These are phyloP conservation scores for Gryllus longicercus DNA, from an alignment of 2,888 invertebrate genomes.

Conservation along the genomic window DNA sequence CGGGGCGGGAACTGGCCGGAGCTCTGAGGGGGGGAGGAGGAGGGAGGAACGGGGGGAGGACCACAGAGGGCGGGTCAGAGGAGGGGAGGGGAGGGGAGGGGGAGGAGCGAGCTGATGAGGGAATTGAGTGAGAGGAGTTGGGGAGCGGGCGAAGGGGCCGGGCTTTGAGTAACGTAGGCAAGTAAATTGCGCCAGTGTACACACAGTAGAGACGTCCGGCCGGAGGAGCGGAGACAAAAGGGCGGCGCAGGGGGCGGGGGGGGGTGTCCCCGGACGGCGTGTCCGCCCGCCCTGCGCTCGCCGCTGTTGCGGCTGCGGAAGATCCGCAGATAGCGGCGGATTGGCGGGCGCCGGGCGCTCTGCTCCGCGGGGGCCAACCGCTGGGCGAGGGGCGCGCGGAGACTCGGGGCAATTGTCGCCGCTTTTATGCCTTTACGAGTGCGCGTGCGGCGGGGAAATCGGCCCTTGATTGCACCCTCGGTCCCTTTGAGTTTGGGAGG, in stretches of 20 bases:
- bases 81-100: not conserved
- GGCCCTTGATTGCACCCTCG: not conserved
- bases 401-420: not conserved
- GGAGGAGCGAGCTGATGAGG: slow-evolving; percentile 6
- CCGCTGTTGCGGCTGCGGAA: not conserved
- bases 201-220: not conserved
- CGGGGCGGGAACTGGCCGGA: not conserved
- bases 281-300: not conserved
- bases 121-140: not conserved
- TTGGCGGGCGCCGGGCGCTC: not conserved
- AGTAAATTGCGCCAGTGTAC: not conserved
- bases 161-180: not conserved
- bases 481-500: not conserved
- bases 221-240: not conserved
- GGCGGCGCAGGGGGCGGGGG: not conserved
- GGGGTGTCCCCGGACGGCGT: not conserved
- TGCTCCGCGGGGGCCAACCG: no score
- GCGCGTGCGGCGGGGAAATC: not conserved
- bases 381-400: no score
- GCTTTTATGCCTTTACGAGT: slow-evolving; percentile 8
- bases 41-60: not conserved
- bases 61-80: not conserved
- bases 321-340: not conserved
- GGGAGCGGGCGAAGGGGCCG: not conserved
- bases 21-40: not conserved